Evolutionary conservation across 2,797 vertebrate genomes (phyloP).

Genomic region (Sebastes baramenuke): DNA sequence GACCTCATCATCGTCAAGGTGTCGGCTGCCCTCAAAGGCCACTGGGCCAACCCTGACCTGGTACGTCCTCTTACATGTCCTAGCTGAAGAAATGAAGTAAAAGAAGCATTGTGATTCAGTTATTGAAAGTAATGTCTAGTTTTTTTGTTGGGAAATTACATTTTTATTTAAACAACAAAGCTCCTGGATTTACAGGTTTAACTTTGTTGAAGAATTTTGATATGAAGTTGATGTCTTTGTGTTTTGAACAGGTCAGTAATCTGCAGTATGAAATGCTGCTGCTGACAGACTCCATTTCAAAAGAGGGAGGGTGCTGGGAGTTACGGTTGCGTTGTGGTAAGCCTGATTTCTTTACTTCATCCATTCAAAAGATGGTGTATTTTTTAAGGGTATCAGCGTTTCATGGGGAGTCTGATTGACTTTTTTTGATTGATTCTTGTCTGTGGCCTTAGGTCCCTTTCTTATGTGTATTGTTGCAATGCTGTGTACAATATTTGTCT

Average conservation of each 20-base stretch:
- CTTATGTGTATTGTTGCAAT: background rate
- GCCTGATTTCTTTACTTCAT: conserved; percentile 25
- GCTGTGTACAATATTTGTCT: background rate
- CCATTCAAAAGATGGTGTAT: background rate
- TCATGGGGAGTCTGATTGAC: background rate
- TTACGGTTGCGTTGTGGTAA: conserved; percentile 95
- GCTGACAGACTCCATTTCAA: conserved; percentile 97
- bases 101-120: background rate
- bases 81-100: background rate
- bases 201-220: background rate
- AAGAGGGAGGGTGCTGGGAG: conserved; percentile 98
- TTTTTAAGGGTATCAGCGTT: background rate
- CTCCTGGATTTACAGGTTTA: background rate
- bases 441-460: background rate
- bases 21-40: conserved; percentile 95
- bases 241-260: conserved; percentile 89
- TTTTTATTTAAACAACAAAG: background rate
- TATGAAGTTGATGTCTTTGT: background rate
- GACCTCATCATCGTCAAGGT: conserved; percentile 97
- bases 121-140: background rate
- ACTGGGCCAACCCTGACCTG: conserved; percentile 98
- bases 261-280: conserved; percentile 98
- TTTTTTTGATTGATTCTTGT: background rate
- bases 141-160: background rate
- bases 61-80: conserved; percentile 74